phyloP scores from a whole-genome alignment of 2,113 vertebrate genomes.

The Cyanoderma ruficeps region DNA sequence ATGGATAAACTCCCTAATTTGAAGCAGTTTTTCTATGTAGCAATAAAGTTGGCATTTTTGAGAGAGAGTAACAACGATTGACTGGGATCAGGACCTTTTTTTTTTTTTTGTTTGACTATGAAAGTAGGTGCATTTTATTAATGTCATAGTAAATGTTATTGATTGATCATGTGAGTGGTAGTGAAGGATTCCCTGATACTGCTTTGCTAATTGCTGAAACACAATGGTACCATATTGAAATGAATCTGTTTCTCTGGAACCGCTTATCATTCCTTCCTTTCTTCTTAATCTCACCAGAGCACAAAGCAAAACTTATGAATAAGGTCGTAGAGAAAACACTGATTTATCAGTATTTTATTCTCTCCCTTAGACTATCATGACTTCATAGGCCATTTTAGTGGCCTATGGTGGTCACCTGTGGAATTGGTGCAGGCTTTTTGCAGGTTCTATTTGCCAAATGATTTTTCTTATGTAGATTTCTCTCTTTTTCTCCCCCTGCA shows the following conservation, averaged over 20 bases:
- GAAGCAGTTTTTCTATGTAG: not conserved
- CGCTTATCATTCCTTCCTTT: not conserved
- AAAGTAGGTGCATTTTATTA: not conserved
- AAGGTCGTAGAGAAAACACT: not conserved
- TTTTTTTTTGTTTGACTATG: not conserved
- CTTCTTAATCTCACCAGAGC: not conserved
- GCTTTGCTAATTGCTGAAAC: not conserved
- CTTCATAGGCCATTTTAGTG: not conserved
- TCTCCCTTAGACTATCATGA: not conserved
- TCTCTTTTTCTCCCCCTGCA: not conserved
- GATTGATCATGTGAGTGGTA: not conserved
- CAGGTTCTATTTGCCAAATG: not conserved
- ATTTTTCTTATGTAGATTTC: not conserved
- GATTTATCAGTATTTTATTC: not conserved
- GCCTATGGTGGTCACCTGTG: no score
- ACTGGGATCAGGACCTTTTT: not conserved
- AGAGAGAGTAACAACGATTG: not conserved
- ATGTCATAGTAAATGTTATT: not conserved
- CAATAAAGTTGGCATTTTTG: not conserved
- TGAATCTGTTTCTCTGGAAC: not conserved
- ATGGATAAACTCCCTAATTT: not conserved
- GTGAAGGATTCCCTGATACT: not conserved
- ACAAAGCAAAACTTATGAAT: not conserved
- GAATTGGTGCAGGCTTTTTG: not conserved
- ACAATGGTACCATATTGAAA: not conserved